Conservation (phyloP, 1,140 invertebrate species). For the Drosophila truncata region DNA sequence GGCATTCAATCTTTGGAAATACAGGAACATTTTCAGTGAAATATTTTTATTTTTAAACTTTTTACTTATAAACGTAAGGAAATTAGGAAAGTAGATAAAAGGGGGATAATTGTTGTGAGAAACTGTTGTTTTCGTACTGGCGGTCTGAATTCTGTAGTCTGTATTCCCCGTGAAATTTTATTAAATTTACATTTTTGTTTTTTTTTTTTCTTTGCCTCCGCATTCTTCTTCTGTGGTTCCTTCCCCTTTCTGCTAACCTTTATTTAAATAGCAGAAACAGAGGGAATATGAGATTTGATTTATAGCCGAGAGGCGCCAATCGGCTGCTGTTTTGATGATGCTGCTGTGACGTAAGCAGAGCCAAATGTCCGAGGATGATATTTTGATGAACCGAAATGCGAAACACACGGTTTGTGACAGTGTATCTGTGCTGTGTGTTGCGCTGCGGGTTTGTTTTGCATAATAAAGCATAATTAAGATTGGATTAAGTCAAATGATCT, state of each 20-base stretch:
- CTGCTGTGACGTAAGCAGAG: slow-evolving; percentile 34
- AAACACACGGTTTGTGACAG: slow-evolving; percentile 7
- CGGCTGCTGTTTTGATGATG: slow-evolving; percentile 38
- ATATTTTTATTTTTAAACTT: not conserved
- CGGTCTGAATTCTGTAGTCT: not conserved
- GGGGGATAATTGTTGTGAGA: no score
- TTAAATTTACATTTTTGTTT: slow-evolving; percentile 26
- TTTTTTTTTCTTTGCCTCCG: no score
- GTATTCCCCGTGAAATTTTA: not conserved
- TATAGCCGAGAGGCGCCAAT: slow-evolving; percentile 45
- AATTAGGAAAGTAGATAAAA: not conserved
- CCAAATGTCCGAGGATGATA: slow-evolving; percentile 23
- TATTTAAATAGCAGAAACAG: slow-evolving; percentile 41
- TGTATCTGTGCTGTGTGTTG: slow-evolving; percentile 13
- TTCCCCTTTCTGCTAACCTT: slow-evolving; percentile 12
- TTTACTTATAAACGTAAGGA: no score
- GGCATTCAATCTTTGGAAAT: not conserved
- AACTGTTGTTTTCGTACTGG: slow-evolving; percentile 3
- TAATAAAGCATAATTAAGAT: slow-evolving; percentile 47
- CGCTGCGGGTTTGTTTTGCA: slow-evolving; percentile 41
- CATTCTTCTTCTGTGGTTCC: not conserved
- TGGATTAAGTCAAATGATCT: slow-evolving; percentile 37
- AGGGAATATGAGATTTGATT: slow-evolving; percentile 48
- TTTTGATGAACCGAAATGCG: slow-evolving; percentile 17
- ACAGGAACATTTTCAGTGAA: not conserved